A percentile compares a stretch with the other conserved stretches of the same genome.
Evolutionary conservation across 2,888 invertebrate species (phyloP).

Genomic region (Apodemia duryi): DNA sequence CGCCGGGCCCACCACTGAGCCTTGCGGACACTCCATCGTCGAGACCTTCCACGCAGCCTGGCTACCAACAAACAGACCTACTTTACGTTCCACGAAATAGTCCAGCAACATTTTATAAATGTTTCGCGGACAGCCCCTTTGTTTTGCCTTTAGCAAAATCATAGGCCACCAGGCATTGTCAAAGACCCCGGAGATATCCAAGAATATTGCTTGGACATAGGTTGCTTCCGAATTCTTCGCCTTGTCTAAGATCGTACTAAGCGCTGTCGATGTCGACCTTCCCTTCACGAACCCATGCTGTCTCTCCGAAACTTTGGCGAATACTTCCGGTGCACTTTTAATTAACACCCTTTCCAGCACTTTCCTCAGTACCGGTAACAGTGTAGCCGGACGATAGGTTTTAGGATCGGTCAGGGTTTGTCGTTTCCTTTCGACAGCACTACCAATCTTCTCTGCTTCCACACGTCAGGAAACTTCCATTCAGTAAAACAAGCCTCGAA

Average conservation of each 20-base stretch:
- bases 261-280: conserved; percentile 35
- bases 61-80: conserved; percentile 22
- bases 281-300: conserved; percentile 41
- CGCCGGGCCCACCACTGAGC: conserved; percentile 18
- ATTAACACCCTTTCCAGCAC: conserved; percentile 36
- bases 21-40: conserved; percentile 24
- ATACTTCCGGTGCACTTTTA: conserved; percentile 24
- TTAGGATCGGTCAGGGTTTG: conserved; percentile 28
- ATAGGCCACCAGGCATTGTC: conserved; percentile 44
- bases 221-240: not conserved
- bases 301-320: conserved; percentile 21
- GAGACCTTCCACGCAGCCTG: conserved; percentile 20
- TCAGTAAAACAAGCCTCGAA: conserved; percentile 30
- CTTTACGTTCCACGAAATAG: conserved; percentile 31
- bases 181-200: conserved; percentile 39
- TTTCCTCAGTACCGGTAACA: conserved; percentile 38
- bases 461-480: conserved; percentile 25
- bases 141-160: conserved; percentile 35
- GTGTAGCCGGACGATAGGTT: conserved; percentile 32
- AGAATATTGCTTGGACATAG: conserved; percentile 35
- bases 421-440: conserved; percentile 31
- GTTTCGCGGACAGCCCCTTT: conserved; percentile 27
- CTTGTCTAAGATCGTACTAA: conserved; percentile 18
- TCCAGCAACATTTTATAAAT: conserved; percentile 33
- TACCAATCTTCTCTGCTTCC: conserved; percentile 24